Percentiles rank a stretch among this genome's conserved stretches.
Conservation (phyloP, 1,140 invertebrate genomes). For the Drosophila subobscura region DNA sequence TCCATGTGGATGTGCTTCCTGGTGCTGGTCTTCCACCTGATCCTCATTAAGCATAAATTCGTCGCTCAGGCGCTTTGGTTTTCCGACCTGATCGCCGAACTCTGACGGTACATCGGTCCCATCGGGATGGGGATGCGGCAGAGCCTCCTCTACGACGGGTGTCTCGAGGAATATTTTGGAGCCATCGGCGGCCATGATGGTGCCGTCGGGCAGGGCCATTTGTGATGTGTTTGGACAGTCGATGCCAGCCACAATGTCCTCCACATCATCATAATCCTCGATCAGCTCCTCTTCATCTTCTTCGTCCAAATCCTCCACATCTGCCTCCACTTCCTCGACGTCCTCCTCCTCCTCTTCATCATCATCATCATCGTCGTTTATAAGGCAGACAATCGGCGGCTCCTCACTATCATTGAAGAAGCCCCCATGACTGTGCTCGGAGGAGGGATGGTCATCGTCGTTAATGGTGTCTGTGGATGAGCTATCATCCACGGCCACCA, state of each 20-base stretch:
- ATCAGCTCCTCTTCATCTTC: constrained; percentile 52
- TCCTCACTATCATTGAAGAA: constrained; percentile 63
- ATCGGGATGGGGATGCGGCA: constrained; percentile 48
- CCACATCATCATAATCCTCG: constrained; percentile 43
- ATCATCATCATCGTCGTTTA: constrained; percentile 71
- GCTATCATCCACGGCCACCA: constrained; percentile 72
- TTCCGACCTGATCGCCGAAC: constrained; percentile 44
- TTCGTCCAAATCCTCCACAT: constrained; percentile 53
- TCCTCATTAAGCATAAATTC: constrained; percentile 69
- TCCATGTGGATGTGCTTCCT: background rate
- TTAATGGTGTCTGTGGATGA: constrained; percentile 74
- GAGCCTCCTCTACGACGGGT: constrained; percentile 75
- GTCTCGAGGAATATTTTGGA: constrained; percentile 79
- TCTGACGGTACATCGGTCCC: constrained; percentile 13
- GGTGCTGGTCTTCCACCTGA: constrained; percentile 17
- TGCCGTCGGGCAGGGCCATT: constrained; percentile 51
- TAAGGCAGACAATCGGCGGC: constrained; percentile 64
- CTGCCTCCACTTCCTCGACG: constrained; percentile 30
- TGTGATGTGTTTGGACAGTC: constrained; percentile 69
- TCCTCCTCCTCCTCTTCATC: constrained; percentile 52
- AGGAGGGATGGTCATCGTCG: constrained; percentile 30
- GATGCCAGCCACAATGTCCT: constrained; percentile 28
- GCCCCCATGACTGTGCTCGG: constrained; percentile 56
- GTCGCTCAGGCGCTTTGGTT: constrained; percentile 81
- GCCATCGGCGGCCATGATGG: constrained; percentile 70